Evolutionary conservation across 2,888 invertebrate species (phyloP).

Genomic region (Steinernema carpocapsae): DNA sequence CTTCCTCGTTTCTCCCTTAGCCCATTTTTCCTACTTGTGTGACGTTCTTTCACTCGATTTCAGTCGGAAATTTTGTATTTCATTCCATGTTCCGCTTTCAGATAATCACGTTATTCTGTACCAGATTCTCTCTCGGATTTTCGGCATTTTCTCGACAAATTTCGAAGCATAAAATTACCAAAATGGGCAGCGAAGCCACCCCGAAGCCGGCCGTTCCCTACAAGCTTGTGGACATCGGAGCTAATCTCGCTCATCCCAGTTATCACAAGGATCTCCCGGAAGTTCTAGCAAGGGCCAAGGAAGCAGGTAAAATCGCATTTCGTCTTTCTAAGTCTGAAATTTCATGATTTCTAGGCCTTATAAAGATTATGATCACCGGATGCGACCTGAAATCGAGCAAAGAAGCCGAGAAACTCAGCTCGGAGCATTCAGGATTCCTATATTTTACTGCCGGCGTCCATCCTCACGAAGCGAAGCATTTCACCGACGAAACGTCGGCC

Average conservation of each 20-base stretch:
- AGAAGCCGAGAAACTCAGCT: constrained; percentile 51
- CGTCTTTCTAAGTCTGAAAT: neutral
- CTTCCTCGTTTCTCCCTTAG: too few relatives aligned
- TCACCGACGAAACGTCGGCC: constrained; percentile 45
- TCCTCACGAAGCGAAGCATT: constrained; percentile 67
- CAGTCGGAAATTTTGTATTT: too few relatives aligned
- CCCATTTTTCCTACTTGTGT: too few relatives aligned
- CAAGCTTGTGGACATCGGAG: constrained; percentile 65
- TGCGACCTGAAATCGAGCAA: constrained; percentile 57
- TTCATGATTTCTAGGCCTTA: neutral
- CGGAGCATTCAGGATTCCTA: constrained; percentile 56
- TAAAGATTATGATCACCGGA: constrained; percentile 63
- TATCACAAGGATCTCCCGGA: constrained; percentile 55
- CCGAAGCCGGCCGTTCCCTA: constrained; percentile 41
- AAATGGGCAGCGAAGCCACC: too few relatives aligned
- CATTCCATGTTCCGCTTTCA: too few relatives aligned
- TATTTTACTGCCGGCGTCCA: constrained; percentile 68
- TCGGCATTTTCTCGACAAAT: too few relatives aligned
- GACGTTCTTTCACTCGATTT: too few relatives aligned
- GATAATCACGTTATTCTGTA: too few relatives aligned
- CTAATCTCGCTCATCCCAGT: constrained; percentile 62
- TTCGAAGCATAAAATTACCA: too few relatives aligned
- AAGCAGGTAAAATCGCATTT: constrained; percentile 50
- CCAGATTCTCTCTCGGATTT: too few relatives aligned
- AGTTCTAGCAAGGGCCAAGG: constrained; percentile 59